Percentiles rank a stretch among this genome's conserved stretches.
These are phyloP conservation scores for Chrysomela aeneicollis DNA, from an alignment of 2,888 invertebrate genomes.

Conservation along the genomic window DNA sequence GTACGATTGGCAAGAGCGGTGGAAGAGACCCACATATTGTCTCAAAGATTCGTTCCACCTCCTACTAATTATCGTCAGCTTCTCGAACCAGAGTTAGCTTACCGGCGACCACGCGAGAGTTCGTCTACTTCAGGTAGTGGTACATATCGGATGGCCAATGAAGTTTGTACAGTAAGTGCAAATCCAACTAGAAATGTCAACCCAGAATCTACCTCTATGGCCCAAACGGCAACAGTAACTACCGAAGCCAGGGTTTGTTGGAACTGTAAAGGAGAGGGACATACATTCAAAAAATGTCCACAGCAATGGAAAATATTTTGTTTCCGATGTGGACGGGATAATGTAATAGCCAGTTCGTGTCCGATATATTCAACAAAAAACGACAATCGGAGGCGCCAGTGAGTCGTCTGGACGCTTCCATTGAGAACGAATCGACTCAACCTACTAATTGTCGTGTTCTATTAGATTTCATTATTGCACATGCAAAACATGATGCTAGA, in stretches of 20 bases:
- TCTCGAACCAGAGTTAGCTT: constrained; percentile 22
- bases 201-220: not conserved
- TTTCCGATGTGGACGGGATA: too few relatives aligned
- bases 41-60: constrained; percentile 18
- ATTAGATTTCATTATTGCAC: too few relatives aligned
- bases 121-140: too few relatives aligned
- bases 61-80: constrained; percentile 5
- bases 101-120: not conserved
- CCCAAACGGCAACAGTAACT: not conserved
- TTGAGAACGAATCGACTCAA: too few relatives aligned
- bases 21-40: constrained; percentile 17
- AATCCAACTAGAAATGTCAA: not conserved
- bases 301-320: not conserved
- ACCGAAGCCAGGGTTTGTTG: not conserved
- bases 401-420: too few relatives aligned
- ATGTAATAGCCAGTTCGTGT: too few relatives aligned
- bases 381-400: too few relatives aligned
- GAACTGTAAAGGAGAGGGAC: not conserved
- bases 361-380: too few relatives aligned
- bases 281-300: not conserved
- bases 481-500: too few relatives aligned
- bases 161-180: too few relatives aligned
- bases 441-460: too few relatives aligned
- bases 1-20: constrained; percentile 2
- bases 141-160: too few relatives aligned